Evolutionary conservation across 1,140 invertebrate species (phyloP).

Genomic region (Globodera rostochiensis): DNA sequence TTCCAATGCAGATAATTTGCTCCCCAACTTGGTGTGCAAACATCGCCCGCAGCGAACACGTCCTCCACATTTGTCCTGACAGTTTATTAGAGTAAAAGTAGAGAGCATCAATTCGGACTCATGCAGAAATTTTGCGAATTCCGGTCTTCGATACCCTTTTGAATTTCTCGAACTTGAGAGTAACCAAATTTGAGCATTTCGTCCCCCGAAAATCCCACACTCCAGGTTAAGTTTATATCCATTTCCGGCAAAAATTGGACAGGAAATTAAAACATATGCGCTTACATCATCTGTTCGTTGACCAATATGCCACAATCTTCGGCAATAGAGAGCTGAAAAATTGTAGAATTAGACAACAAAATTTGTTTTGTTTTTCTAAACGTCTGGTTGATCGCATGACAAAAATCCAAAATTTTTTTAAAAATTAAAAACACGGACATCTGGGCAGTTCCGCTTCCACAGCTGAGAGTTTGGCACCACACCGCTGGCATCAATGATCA

Average conservation of each 20-base stretch:
- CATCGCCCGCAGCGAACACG: conserved; percentile 92
- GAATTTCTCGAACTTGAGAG: neutral
- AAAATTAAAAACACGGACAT: conserved; percentile 31
- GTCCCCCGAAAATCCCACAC: too few species aligned
- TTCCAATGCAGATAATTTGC: conserved; percentile 80
- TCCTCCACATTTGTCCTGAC: conserved; percentile 75
- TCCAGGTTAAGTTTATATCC: neutral
- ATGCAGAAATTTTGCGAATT: too few species aligned
- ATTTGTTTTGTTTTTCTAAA: too few species aligned
- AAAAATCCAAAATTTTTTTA: conserved; percentile 8
- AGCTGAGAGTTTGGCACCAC: conserved; percentile 73
- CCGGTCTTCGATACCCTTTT: neutral
- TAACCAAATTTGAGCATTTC: too few species aligned
- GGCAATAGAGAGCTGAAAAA: conserved; percentile 66
- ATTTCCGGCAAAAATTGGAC: neutral
- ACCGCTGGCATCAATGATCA: conserved; percentile 92
- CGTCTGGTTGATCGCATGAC: too few species aligned
- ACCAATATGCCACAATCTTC: conserved; percentile 73
- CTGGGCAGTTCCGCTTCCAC: conserved; percentile 45
- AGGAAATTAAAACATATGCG: too few species aligned
- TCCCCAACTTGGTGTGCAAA: conserved; percentile 80
- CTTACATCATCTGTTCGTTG: conserved; percentile 76
- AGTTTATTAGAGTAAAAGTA: neutral
- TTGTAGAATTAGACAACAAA: neutral
- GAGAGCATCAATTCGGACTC: too few species aligned